These are phyloP conservation scores for Heliconius himera DNA, from an alignment of 1,140 invertebrate genomes.

Conservation along the genomic window DNA sequence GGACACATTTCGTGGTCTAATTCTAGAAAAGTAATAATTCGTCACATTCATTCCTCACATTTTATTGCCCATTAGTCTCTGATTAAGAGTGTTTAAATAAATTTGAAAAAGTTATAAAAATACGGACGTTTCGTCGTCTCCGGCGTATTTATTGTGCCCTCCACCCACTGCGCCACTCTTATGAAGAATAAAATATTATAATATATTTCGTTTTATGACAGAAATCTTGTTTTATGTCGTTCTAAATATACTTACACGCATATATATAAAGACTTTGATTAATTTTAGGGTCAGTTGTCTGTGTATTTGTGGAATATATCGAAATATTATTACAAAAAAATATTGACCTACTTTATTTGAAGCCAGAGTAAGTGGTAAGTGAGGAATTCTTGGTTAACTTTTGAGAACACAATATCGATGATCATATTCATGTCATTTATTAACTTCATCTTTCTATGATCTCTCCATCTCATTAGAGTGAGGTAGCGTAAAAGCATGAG, in stretches of 20 bases:
- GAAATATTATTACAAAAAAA: too few species aligned
- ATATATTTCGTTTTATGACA: conserved; percentile 7
- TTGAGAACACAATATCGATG: too few species aligned
- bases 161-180: neutral
- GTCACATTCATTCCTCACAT: conserved; percentile 4
- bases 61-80: conserved; percentile 13
- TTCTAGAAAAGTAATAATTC: conserved; percentile 3
- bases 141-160: neutral
- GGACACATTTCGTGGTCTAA: neutral
- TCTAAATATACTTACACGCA: neutral
- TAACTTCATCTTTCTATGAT: too few species aligned
- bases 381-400: too few species aligned
- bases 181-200: neutral
- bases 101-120: conserved; percentile 2
- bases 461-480: too few species aligned
- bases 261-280: neutral
- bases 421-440: too few species aligned
- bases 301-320: too few species aligned
- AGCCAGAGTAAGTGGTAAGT: too few species aligned
- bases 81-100: conserved; percentile 9
- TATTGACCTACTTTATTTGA: too few species aligned
- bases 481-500: too few species aligned
- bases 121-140: conserved; percentile 2
- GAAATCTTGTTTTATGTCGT: neutral
- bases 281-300: too few species aligned